Conservation (phyloP, 1,140 invertebrate species). For the Atopsyche davidsoni region DNA sequence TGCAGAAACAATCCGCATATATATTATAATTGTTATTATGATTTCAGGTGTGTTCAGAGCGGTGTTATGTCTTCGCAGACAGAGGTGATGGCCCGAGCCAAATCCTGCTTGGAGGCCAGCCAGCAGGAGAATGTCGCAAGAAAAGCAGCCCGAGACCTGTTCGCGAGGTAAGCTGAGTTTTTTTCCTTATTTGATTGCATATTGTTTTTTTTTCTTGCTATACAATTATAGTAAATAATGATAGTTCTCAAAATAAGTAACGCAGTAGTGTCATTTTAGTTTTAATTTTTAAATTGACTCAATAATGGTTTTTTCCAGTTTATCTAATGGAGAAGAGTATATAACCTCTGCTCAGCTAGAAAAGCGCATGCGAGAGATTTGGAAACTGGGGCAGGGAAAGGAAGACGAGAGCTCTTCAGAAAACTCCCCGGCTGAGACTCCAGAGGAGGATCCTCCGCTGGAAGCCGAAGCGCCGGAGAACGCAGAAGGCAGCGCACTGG, state of each 20-base stretch:
- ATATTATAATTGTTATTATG: too few relatives aligned
- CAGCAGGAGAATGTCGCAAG: slow-evolving; percentile 78
- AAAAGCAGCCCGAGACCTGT: slow-evolving; percentile 76
- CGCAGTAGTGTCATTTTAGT: not conserved
- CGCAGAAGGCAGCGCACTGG: slow-evolving; percentile 14
- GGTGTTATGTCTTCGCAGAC: slow-evolving; percentile 76
- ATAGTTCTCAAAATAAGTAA: not conserved
- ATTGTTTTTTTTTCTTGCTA: slow-evolving; percentile 1
- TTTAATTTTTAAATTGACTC: slow-evolving; percentile 4
- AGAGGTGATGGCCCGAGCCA: slow-evolving; percentile 65
- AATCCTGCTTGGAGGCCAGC: slow-evolving; percentile 74
- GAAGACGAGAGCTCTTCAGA: slow-evolving; percentile 31
- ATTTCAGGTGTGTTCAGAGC: slow-evolving; percentile 65
- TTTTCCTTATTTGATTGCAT: slow-evolving; percentile 2
- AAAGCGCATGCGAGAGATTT: slow-evolving; percentile 60
- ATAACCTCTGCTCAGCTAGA: slow-evolving; percentile 75
- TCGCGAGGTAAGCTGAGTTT: slow-evolving; percentile 56
- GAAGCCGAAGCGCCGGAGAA: slow-evolving; percentile 25
- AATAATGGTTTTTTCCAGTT: slow-evolving; percentile 40
- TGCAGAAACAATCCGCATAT: too few relatives aligned
- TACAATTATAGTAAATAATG: not conserved
- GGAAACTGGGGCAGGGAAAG: slow-evolving; percentile 45
- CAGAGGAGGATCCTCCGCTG: slow-evolving; percentile 31
- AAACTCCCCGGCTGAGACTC: slow-evolving; percentile 33
- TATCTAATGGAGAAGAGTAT: slow-evolving; percentile 79